Percentiles rank a stretch among this genome's conserved stretches.
Conservation (phyloP, 2,113 vertebrate genomes). For the Hiodon tergisus region DNA sequence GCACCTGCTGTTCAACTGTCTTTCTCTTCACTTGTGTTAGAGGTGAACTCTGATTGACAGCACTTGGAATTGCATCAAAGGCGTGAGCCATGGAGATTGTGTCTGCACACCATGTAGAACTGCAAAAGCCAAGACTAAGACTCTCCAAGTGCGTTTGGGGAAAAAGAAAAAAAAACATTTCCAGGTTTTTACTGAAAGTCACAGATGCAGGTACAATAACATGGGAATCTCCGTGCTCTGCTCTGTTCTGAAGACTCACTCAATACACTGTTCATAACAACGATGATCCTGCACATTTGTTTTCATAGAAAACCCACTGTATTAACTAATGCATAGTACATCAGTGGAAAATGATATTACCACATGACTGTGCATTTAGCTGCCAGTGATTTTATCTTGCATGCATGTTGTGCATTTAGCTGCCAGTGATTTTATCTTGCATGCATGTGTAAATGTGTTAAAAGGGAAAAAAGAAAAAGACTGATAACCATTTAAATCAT, state of each 20-base stretch:
- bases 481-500: too few species aligned
- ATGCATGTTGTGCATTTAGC: too few species aligned
- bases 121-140: constrained; percentile 10
- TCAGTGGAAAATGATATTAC: too few species aligned
- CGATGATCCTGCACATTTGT: not conserved
- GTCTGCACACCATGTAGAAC: not conserved
- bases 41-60: constrained; percentile 59
- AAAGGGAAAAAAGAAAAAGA: too few species aligned
- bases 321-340: too few species aligned
- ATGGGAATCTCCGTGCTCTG: not conserved
- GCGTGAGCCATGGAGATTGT: constrained; percentile 12
- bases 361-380: too few species aligned
- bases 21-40: constrained; percentile 57
- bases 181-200: constrained; percentile 1
- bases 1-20: constrained; percentile 58
- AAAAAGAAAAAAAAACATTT: constrained; percentile 2
- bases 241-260: constrained; percentile 3
- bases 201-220: constrained; percentile 8
- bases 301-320: not conserved
- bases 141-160: constrained; percentile 9
- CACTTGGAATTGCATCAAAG: constrained; percentile 50
- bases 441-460: too few species aligned
- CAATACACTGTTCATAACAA: not conserved
- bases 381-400: too few species aligned
- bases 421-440: too few species aligned